Base-by-base conservation (phyloP, 2,797 vertebrate species). In the Phoeniculus purpureus region DNA sequence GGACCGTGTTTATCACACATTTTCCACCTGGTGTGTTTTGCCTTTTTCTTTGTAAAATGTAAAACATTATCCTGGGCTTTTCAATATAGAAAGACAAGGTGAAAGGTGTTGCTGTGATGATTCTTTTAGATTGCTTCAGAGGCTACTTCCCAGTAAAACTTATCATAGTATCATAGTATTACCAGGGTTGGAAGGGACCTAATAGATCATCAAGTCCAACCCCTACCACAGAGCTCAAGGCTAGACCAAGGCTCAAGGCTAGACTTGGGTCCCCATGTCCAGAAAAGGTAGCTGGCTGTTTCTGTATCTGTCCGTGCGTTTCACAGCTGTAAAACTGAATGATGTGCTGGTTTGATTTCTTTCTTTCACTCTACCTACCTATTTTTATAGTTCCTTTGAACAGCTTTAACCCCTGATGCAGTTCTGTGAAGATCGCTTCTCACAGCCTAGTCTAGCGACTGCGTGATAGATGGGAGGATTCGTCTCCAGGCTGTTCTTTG, bases 1-100 rank as follows among this genome's bases (percentile, higher is more conserved):
- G 22, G 54, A 40, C 37, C 85, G 1, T 70, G 80, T 91, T 92
- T 95, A 93, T 85, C 78, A 56, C 67, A 65, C 23, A 12, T 27
- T 87, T 90, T 95, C 51, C 75, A 72, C n/a, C 59, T 82, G 92
- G 6, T 32, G 26, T 55, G 51, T 72, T 93, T 82, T 76, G 7
- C 1, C 2, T 81, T 86, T 92, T 94, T 43, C 85, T 40, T 52
- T 92, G 21, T 88, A 21, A n/a, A n/a, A n/a, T 64, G 23, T 82
- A 60, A 54, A 78, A 48, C 55, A 50, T 89, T 95, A 67, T 71
- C 23, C 40, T 47, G n/a, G 25, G 11, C 23, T 89, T 90, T 81
- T 91, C n/a, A 32, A 8, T 54, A 34, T 1, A 64, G 55, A 85
- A 70, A 64, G 32, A 75, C 15, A 90, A 51, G 37, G 23, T 85